Evolutionary conservation across 2,113 vertebrate species (phyloP), one percentile per base, ranked within the genome.

Genomic region (Chionomys nivalis): DNA sequence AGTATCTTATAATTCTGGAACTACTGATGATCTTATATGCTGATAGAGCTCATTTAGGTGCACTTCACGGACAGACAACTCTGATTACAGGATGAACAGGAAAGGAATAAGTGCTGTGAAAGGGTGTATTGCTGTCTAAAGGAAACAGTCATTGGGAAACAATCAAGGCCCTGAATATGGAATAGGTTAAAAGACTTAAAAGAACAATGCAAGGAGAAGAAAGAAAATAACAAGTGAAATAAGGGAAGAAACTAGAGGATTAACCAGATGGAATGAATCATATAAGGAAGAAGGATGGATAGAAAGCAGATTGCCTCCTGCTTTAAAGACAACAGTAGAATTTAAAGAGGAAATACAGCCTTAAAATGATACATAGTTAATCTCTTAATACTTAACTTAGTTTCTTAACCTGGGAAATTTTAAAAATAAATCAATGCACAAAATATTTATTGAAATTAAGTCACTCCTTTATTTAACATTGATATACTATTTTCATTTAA

Each of bases 401-500:
- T 76, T 89, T 90, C 72, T 81, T 96, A 92, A 87, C 73, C n/a
- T 70, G 28, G 65, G 75, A 94, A 12, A 47, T 39, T 91, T 92
- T 44, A 49, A 52, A 49, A 87, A 55, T 83, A 79, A 86, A 95
- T 42, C 76, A 87, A 39, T 23, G 28, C 36, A 16, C 92, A 47
- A 94, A 92, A 76, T 70, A 94, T 23, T 94, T 49, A 92, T 68
- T 94, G 47, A 90, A 88, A 85, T 87, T 33, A 93, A 85, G 16
- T 31, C 63, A 85, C n/a, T 47, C 16, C 39, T 78, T 83, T 96
- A 14, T 87, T 90, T 96, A 58, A 78, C 21, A 78, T 42, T 72
- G 23, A 72, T 58, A 42, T 17, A 36, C 36, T 44, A 8, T 87
- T 47, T 63, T n/a, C 12, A 83, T 42, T 93, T 85, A 90, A 87